Base-by-base conservation (phyloP, 2,888 invertebrate species). In the Empis stercorea region DNA sequence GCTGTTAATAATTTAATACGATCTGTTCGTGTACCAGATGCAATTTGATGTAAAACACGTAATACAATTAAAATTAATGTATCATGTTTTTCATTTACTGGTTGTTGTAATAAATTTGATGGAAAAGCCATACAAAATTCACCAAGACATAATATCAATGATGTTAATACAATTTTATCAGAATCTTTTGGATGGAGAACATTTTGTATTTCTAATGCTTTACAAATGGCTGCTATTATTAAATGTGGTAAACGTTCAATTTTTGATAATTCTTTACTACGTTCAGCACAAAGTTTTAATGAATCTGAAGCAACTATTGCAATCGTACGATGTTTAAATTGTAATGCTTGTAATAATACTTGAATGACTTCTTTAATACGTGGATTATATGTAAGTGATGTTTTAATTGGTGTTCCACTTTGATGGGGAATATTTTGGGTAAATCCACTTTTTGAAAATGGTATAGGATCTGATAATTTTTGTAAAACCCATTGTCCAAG, bases 101-200 rank as follows among this genome's bases (percentile, higher is more conserved):
- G 57, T 27, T 61, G 71, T 61, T 84, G 66, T 54, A 86, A 71
- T 44, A 78, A 70, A n/a, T 68, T 60, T 0, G 79, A 78, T 0
- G 84, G 85, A 56, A 94, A 78, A 43, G 83, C 76, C 78, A 95
- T 91, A 47, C 92, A 92, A 82, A 93, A 94, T 70, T 95, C 94
- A 0, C 92, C 91, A 51, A 96, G 73, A 62, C 92, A 89, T 47
- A 94, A 78, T 59, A 95, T 76, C 56, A 94, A 73, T 0, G 91
- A 85, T 30, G 66, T 67, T 3, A 70, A 52, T 23, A 68, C 63
- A 34, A 62, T 59, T 50, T 70, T 70, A 45, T 70, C 69, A 1
- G 64, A 59, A 47, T 69, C 68, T 48, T 63, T 64, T 3, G 68
- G 67, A 55, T 62, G 64, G 13, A 59, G 51, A 0, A 68, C 63